These are phyloP conservation scores for Gymnarchus niloticus DNA, from an alignment of 2,113 vertebrate species.

Conservation along the genomic window DNA sequence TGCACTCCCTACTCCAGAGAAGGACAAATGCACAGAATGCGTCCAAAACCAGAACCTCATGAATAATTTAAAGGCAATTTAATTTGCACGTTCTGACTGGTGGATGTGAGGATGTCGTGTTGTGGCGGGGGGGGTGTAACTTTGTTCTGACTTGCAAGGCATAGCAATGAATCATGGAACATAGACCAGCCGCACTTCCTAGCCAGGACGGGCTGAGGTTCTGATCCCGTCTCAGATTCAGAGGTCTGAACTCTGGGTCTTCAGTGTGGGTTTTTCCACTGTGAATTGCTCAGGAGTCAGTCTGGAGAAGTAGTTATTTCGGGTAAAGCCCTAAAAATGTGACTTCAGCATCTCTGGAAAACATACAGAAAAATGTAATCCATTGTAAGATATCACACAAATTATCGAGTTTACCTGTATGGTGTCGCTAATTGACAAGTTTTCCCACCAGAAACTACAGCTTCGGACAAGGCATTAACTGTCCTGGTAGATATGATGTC, in stretches of 20 bases:
- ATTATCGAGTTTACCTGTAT: neutral
- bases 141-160: neutral
- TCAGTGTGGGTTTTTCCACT: no score
- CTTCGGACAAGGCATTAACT: no score
- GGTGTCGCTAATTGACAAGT: neutral
- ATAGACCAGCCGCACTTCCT: neutral
- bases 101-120: neutral
- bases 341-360: neutral
- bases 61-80: slow-evolving; percentile 1
- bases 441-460: no score
- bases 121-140: neutral
- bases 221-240: neutral
- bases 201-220: neutral
- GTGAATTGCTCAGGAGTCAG: no score
- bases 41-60: neutral
- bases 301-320: no score
- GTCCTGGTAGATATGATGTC: no score
- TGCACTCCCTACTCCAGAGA: no score
- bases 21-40: neutral
- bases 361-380: neutral
- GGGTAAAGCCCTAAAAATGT: no score
- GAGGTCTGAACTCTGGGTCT: neutral
- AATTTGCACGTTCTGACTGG: neutral
- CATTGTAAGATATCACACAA: neutral
- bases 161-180: neutral